A percentile compares a stretch with the other conserved stretches of the same genome.
Evolutionary conservation across 2,113 vertebrate species (phyloP).

Genomic region (Tachycineta bicolor): DNA sequence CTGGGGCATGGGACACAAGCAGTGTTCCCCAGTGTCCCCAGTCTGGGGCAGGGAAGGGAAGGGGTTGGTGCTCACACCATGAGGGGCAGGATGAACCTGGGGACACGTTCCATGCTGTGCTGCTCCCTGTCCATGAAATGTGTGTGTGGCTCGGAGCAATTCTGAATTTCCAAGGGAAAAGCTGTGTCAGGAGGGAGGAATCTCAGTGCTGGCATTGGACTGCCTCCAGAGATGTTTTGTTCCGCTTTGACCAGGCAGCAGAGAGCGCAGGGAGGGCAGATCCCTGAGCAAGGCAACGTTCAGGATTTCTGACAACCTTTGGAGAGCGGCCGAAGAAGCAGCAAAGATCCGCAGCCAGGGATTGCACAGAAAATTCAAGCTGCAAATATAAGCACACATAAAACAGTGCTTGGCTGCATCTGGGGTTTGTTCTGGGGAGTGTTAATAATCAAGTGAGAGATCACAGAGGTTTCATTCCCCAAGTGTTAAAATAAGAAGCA

Average conservation of each 20-base stretch:
- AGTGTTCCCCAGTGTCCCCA: not conserved
- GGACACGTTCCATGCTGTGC: not conserved
- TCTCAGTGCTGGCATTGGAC: not conserved
- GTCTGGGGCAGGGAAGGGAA: not conserved
- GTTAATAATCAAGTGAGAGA: not conserved
- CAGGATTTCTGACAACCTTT: not conserved
- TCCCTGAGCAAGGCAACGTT: not conserved
- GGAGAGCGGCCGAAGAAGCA: not conserved
- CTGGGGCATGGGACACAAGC: too few relatives aligned
- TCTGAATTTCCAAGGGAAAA: not conserved
- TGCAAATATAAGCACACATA: not conserved
- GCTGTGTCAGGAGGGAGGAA: not conserved
- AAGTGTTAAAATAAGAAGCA: conserved; percentile 16
- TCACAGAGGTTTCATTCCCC: not conserved
- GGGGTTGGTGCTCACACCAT: accelerated
- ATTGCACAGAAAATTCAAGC: not conserved
- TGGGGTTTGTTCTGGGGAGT: not conserved
- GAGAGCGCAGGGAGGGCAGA: not conserved
- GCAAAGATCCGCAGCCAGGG: not conserved
- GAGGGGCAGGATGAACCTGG: not conserved
- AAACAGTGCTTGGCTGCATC: not conserved
- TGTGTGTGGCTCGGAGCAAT: not conserved
- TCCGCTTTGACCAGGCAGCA: not conserved
- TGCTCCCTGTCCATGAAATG: accelerated
- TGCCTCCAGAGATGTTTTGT: not conserved